phyloP scores from a whole-genome alignment of 92 coral and sea anemone genomes.

The Blastomussa wellsi region DNA sequence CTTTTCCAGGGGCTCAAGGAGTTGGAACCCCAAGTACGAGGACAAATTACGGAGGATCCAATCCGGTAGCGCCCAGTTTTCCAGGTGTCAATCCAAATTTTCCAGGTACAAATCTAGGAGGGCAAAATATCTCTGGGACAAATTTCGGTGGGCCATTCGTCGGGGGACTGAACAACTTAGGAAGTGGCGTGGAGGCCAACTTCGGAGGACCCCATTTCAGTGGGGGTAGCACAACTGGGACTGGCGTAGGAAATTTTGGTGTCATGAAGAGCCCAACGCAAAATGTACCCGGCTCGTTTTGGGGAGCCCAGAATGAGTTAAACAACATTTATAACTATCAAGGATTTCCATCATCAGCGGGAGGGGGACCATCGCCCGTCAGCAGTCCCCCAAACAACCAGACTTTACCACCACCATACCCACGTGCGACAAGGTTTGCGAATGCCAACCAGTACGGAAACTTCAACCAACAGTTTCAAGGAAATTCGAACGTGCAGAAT shows the following conservation, averaged over 20 bases:
- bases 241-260: conserved; percentile 12
- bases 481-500: conserved; percentile 17
- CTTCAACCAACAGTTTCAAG: conserved; percentile 25
- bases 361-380: conserved; percentile 11
- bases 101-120: conserved; percentile 9
- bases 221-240: conserved; percentile 4
- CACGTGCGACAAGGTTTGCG: conserved; percentile 18
- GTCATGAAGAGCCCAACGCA: conserved; percentile 21
- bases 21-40: conserved; percentile 4
- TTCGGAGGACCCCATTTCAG: conserved; percentile 20
- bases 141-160: conserved; percentile 24
- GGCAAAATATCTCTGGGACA: conserved; percentile 9
- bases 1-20: conserved; percentile 20
- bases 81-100: not conserved
- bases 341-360: conserved; percentile 17
- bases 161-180: conserved; percentile 6
- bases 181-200: not conserved
- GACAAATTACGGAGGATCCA: conserved; percentile 27
- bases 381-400: conserved; percentile 10
- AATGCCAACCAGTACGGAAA: conserved; percentile 20
- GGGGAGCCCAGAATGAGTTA: conserved; percentile 32
- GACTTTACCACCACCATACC: conserved; percentile 40
- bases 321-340: conserved; percentile 31
- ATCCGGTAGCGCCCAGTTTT: conserved; percentile 3
- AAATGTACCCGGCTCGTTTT: conserved; percentile 12